phyloP scores from a whole-genome alignment of 2,797 vertebrate species.

The Onychomys arenicola region DNA sequence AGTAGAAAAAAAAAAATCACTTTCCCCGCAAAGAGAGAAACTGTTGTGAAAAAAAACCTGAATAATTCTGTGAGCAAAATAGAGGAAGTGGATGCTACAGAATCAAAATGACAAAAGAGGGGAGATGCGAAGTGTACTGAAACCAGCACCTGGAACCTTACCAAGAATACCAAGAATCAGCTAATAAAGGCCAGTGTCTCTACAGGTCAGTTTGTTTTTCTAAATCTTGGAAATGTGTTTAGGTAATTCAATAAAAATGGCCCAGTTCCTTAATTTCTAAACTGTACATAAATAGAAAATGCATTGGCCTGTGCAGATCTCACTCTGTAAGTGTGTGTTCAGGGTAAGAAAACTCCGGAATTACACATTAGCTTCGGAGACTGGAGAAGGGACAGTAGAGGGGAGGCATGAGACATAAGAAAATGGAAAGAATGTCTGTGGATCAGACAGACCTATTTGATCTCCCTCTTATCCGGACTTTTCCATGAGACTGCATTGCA shows the following conservation, averaged over 20 bases:
- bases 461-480: neutral
- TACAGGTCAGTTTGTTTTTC: neutral
- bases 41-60: neutral
- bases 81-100: neutral
- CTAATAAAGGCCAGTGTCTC: neutral
- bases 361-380: neutral
- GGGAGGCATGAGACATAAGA: neutral
- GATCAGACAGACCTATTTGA: conserved; percentile 17
- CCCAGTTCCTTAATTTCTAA: neutral
- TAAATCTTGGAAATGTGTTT: conserved; percentile 18
- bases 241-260: neutral
- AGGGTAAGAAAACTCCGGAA: neutral
- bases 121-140: neutral
- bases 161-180: neutral
- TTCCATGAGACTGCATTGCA: neutral
- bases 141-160: neutral
- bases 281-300: neutral
- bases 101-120: neutral
- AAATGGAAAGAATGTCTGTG: neutral
- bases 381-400: neutral
- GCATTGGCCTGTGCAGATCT: neutral
- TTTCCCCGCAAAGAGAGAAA: neutral
- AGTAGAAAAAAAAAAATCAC: neutral
- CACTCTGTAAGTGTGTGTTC: neutral
- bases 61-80: neutral